Conservation (phyloP, 2,888 invertebrate species). For the Xanthorhoe designata region DNA sequence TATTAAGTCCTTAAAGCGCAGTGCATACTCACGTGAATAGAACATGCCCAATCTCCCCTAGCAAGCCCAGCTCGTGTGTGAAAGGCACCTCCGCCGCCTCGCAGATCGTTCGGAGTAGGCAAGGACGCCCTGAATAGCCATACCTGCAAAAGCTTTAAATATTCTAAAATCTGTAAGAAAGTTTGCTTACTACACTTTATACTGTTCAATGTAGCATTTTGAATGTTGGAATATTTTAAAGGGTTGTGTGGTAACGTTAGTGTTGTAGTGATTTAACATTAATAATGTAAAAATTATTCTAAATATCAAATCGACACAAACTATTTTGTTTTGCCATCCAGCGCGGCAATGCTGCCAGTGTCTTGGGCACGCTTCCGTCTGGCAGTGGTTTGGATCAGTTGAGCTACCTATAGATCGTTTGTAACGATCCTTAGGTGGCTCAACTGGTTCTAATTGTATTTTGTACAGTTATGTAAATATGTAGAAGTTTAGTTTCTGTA, state of each 20-base stretch:
- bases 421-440: too few relatives aligned
- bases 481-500: too few relatives aligned
- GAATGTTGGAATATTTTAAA: constrained; percentile 20
- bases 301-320: neutral
- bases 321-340: too few relatives aligned
- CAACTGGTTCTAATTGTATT: too few relatives aligned
- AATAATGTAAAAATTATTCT: neutral
- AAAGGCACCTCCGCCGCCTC: constrained; percentile 90
- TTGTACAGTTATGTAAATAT: too few relatives aligned
- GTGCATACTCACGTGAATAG: constrained; percentile 88
- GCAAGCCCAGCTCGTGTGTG: constrained; percentile 88
- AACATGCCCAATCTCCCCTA: constrained; percentile 91
- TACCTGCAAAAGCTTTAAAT: constrained; percentile 77
- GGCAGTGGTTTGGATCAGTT: too few relatives aligned
- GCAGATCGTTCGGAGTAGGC: constrained; percentile 91
- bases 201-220: constrained; percentile 21
- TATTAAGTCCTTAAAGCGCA: constrained; percentile 5
- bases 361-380: too few relatives aligned
- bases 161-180: constrained; percentile 53
- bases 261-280: neutral
- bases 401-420: too few relatives aligned
- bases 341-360: too few relatives aligned
- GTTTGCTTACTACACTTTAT: constrained; percentile 32
- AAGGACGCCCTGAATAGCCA: constrained; percentile 88
- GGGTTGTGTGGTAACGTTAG: neutral